phyloP scores from a whole-genome alignment of 2,113 vertebrate species.

The Microcebus murinus region DNA sequence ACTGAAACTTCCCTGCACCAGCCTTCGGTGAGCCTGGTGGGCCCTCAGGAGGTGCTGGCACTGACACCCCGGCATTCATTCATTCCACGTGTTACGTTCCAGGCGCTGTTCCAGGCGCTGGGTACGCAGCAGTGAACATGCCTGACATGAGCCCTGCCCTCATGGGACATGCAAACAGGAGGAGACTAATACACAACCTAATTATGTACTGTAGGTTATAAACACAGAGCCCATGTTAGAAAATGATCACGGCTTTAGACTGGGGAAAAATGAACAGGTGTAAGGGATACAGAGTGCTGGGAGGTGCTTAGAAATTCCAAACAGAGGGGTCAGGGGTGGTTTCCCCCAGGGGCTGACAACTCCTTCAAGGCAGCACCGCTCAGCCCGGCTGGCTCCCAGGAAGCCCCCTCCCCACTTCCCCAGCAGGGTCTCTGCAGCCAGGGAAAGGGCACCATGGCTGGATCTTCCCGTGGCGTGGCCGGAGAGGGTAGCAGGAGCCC shows the following conservation, averaged over 20 bases:
- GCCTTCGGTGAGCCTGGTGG: background rate
- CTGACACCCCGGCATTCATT: too few relatives aligned
- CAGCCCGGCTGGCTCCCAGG: background rate
- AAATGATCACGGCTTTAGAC: background rate
- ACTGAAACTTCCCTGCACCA: background rate
- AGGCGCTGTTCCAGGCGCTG: background rate
- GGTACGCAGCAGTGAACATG: accelerated
- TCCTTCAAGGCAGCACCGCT: background rate
- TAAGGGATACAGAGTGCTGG: background rate
- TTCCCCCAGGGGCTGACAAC: background rate
- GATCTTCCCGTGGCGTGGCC: background rate
- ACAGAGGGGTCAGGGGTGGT: background rate
- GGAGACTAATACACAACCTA: background rate
- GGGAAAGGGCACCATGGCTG: background rate
- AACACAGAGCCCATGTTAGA: background rate
- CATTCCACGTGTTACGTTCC: background rate
- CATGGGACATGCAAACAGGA: background rate
- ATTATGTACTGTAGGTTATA: background rate
- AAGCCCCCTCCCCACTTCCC: background rate
- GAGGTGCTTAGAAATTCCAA: background rate
- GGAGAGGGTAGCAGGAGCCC: background rate
- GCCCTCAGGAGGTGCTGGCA: background rate
- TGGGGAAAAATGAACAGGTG: background rate
- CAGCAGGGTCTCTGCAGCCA: background rate
- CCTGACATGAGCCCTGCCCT: background rate